Evolutionary conservation across 2,113 vertebrate species (phyloP).

Genomic region (Sebastes schlegelii): DNA sequence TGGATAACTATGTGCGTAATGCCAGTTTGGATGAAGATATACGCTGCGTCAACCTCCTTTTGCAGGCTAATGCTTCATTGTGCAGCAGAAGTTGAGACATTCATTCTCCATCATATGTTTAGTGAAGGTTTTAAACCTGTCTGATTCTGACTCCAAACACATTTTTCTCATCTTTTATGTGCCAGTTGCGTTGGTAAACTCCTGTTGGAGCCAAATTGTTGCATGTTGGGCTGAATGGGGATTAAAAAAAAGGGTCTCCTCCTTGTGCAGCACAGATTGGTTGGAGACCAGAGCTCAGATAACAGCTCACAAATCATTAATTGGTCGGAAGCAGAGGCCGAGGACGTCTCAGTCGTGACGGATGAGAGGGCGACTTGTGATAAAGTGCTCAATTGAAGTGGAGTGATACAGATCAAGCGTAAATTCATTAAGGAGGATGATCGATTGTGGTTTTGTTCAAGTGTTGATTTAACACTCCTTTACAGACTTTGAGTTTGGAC

Average conservation of each 20-base stretch:
- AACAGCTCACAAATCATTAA: neutral
- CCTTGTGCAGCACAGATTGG: conserved; percentile 12
- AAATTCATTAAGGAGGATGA: conserved; percentile 16
- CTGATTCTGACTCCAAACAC: neutral
- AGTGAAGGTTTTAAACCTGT: neutral
- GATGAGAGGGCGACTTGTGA: conserved; percentile 23
- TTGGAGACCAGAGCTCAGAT: neutral
- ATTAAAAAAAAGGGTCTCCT: neutral
- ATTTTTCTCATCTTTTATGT: neutral
- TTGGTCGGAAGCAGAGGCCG: conserved; percentile 29
- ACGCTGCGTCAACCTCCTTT: conserved; percentile 18
- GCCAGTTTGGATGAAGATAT: neutral
- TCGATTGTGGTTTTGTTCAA: conserved; percentile 11
- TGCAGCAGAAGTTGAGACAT: conserved; percentile 50
- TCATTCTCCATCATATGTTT: neutral
- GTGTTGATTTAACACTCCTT: conserved; percentile 19
- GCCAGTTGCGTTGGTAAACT: conserved; percentile 24
- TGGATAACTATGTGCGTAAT: too few species aligned
- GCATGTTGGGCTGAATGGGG: conserved; percentile 15
- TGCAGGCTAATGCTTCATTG: neutral
- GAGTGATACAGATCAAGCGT: conserved; percentile 40
- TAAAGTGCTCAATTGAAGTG: conserved; percentile 46
- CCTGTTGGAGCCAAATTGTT: conserved; percentile 57
- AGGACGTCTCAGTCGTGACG: conserved; percentile 54
- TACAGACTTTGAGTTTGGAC: neutral